A percentile compares a stretch with the other conserved stretches of the same genome.
phyloP scores from a whole-genome alignment of 2,888 invertebrate species.

The Oligia strigilis region DNA sequence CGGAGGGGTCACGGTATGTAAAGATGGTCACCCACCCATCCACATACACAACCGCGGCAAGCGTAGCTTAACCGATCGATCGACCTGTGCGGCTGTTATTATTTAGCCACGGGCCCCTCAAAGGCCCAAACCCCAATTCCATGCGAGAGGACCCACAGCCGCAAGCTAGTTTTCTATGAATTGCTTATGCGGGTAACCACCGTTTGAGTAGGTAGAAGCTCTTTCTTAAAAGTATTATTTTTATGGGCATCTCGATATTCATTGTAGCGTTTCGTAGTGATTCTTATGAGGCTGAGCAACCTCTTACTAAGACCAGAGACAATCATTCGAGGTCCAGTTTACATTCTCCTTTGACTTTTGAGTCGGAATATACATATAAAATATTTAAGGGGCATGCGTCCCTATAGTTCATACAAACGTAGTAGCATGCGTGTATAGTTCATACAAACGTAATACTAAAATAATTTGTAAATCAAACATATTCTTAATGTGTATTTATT shows the following conservation, averaged over 20 bases:
- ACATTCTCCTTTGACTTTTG: slow-evolving; percentile 1
- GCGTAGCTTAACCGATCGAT: too few relatives aligned
- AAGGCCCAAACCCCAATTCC: neutral
- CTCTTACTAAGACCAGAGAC: slow-evolving; percentile 5
- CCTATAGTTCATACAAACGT: too few relatives aligned
- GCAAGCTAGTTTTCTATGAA: too few relatives aligned
- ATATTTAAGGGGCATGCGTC: neutral
- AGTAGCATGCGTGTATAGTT: too few relatives aligned
- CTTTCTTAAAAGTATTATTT: slow-evolving; percentile 4
- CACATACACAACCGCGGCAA: too few relatives aligned
- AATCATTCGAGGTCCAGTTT: slow-evolving; percentile 26
- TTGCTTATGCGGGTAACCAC: too few relatives aligned
- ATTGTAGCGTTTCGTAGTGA: slow-evolving; percentile 16
- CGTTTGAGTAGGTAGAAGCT: slow-evolving; percentile 3
- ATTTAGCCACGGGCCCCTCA: neutral
- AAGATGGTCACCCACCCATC: too few relatives aligned
- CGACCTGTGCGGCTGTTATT: too few relatives aligned
- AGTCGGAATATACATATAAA: neutral
- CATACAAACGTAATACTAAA: too few relatives aligned
- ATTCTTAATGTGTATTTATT: too few relatives aligned
- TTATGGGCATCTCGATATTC: slow-evolving; percentile 26
- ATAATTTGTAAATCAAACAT: too few relatives aligned
- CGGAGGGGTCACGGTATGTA: too few relatives aligned
- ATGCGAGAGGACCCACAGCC: neutral
- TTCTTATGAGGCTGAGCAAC: slow-evolving; percentile 18